A percentile compares a stretch with the other conserved stretches of the same genome.
Evolutionary conservation across 2,113 vertebrate species (phyloP).

Genomic region (Oreochromis spilurus): DNA sequence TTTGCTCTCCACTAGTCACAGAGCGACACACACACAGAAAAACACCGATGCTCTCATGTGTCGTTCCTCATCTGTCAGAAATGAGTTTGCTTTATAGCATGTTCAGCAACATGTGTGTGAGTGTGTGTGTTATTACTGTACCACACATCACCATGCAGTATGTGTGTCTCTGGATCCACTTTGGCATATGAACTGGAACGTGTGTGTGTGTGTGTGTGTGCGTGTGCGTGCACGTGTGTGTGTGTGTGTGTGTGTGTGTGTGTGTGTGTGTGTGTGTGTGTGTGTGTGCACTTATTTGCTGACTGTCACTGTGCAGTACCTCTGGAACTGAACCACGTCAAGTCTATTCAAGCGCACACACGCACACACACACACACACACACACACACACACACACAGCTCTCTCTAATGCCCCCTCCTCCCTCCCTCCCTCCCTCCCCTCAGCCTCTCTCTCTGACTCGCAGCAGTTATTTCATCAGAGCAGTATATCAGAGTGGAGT

Average conservation of each 20-base stretch:
- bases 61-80: background rate
- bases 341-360: background rate
- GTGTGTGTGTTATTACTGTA: background rate
- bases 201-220: background rate
- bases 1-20: constrained; percentile 50
- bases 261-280: background rate
- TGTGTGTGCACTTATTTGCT: background rate
- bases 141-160: background rate
- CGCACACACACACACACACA: background rate
- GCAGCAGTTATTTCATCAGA: constrained; percentile 36
- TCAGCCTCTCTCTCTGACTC: constrained; percentile 29
- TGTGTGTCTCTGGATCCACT: background rate
- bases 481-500: constrained; percentile 23
- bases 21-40: background rate
- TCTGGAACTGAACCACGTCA: background rate
- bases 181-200: background rate
- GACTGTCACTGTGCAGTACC: background rate
- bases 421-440: background rate
- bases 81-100: background rate
- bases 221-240: background rate
- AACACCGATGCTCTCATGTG: background rate
- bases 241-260: background rate
- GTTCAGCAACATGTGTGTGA: background rate
- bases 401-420: constrained; percentile 11
- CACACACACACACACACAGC: background rate